phyloP scores from a whole-genome alignment of 2,888 invertebrate species.

The Micoletzkya japonica region DNA sequence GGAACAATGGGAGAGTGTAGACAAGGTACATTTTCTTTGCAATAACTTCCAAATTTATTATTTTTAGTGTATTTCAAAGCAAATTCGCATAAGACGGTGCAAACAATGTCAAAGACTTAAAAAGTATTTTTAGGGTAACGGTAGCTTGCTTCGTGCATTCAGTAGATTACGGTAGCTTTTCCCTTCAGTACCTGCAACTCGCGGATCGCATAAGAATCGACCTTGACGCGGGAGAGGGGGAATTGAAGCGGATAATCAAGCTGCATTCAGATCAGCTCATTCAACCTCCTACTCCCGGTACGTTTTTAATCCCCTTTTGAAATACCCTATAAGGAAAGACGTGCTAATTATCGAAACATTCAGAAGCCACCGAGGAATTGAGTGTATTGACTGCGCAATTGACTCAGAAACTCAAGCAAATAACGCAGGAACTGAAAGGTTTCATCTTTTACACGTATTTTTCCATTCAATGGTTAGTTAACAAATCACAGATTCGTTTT shows the following conservation, averaged over 20 bases:
- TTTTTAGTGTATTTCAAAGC: too few relatives aligned
- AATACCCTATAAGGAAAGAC: too few relatives aligned
- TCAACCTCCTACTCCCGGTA: conserved; percentile 3
- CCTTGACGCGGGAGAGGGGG: not conserved
- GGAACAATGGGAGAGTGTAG: conserved; percentile 4
- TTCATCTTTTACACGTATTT: too few relatives aligned
- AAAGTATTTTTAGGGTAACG: not conserved
- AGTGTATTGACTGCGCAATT: too few relatives aligned
- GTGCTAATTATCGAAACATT: too few relatives aligned
- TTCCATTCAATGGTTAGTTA: not conserved
- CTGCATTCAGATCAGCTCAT: not conserved
- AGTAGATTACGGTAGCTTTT: not conserved
- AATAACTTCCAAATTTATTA: too few relatives aligned
- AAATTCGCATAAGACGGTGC: not conserved
- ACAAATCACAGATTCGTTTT: not conserved
- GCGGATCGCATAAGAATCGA: not conserved
- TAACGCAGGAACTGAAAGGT: too few relatives aligned
- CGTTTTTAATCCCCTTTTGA: not conserved
- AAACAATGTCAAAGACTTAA: not conserved
- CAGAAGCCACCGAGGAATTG: too few relatives aligned
- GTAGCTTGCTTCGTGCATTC: not conserved
- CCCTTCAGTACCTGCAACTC: not conserved
- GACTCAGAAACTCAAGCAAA: too few relatives aligned
- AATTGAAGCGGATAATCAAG: not conserved
- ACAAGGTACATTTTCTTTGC: too few relatives aligned